Conservation (phyloP, 2,113 vertebrate genomes). For the Sisor rabdophorus region DNA sequence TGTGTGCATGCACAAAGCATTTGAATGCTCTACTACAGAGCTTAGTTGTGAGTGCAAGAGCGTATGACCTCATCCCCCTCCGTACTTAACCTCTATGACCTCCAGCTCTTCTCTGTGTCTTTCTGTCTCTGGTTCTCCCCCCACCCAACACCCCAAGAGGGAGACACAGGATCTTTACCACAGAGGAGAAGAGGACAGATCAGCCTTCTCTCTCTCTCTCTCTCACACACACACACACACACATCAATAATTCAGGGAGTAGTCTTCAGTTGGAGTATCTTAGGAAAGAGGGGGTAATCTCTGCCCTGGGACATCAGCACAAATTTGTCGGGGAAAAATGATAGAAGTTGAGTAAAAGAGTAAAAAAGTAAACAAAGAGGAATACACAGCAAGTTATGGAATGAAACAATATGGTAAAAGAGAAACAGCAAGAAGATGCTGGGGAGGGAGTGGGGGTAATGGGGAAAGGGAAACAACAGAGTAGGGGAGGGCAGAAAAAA, state of each 20-base stretch:
- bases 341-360: constrained; percentile 10
- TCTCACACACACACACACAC: constrained; percentile 40
- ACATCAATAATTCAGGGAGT: constrained; percentile 72
- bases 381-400: constrained; percentile 45
- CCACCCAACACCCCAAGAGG: constrained; percentile 45
- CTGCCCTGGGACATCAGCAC: constrained; percentile 68
- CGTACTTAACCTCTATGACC: constrained; percentile 74
- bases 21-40: constrained; percentile 1
- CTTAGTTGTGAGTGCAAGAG: constrained; percentile 33
- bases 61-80: constrained; percentile 59
- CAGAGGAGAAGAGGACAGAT: constrained; percentile 42
- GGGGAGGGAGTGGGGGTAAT: constrained; percentile 35
- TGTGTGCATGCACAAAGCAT: neutral
- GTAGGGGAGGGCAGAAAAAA: constrained; percentile 51
- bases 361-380: constrained; percentile 43
- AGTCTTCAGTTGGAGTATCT: constrained; percentile 58
- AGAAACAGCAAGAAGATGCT: constrained; percentile 43
- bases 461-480: constrained; percentile 39
- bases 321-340: constrained; percentile 46
- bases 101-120: constrained; percentile 49
- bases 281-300: constrained; percentile 63
- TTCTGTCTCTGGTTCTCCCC: constrained; percentile 50
- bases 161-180: constrained; percentile 75
- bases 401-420: constrained; percentile 12
- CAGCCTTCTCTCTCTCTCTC: constrained; percentile 9